Conservation (phyloP, 2,888 invertebrate species). For the Onthophagus sagittarius region DNA sequence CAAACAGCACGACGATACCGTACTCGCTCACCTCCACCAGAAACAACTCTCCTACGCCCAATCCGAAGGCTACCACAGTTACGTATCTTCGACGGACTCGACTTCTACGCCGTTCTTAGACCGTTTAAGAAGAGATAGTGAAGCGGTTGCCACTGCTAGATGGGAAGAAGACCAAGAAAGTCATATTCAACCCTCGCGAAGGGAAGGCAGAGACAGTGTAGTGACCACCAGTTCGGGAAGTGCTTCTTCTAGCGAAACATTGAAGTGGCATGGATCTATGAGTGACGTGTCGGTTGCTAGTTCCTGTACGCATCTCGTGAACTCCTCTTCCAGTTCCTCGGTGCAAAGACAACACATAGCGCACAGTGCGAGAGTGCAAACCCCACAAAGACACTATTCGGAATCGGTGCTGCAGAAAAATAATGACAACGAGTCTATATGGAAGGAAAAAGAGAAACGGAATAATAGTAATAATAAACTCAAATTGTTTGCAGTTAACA, state of each 20-base stretch:
- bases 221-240: constrained; percentile 60
- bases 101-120: constrained; percentile 70
- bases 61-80: constrained; percentile 77
- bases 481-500: constrained; percentile 67
- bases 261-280: constrained; percentile 76
- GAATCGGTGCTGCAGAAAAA: constrained; percentile 69
- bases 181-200: constrained; percentile 26
- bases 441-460: constrained; percentile 45
- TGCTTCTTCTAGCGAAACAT: constrained; percentile 70
- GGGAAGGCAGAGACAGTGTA: constrained; percentile 59
- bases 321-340: constrained; percentile 41
- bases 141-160: constrained; percentile 50
- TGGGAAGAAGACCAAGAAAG: constrained; percentile 48
- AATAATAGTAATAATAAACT: constrained; percentile 52
- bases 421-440: constrained; percentile 38
- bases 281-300: constrained; percentile 67
- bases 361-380: constrained; percentile 72
- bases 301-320: constrained; percentile 51
- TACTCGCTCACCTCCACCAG: constrained; percentile 57
- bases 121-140: constrained; percentile 62
- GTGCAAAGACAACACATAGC: constrained; percentile 60
- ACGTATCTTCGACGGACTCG: constrained; percentile 73
- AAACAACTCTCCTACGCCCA: constrained; percentile 75
- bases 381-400: constrained; percentile 73
- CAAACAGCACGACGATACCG: constrained; percentile 44